These are phyloP conservation scores for Alitta virens DNA, from an alignment of 2,888 invertebrate genomes.

Conservation along the genomic window DNA sequence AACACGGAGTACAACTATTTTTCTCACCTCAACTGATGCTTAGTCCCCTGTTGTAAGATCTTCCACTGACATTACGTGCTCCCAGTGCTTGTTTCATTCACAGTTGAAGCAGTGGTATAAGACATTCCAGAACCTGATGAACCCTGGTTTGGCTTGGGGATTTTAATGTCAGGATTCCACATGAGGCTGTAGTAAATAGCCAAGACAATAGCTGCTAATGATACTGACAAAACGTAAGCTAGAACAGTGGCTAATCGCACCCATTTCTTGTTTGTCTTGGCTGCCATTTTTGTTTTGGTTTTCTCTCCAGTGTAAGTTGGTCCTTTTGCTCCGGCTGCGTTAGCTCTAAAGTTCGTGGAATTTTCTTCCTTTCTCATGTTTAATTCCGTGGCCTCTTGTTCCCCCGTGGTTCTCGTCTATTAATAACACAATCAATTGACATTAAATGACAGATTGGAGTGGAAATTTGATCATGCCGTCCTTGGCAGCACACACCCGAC, in stretches of 20 bases:
- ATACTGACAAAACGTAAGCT: slow-evolving; percentile 90
- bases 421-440: too few relatives aligned
- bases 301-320: slow-evolving; percentile 31
- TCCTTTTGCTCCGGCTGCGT: slow-evolving; percentile 25
- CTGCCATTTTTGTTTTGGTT: slow-evolving; percentile 40
- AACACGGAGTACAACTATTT: too few relatives aligned
- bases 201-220: slow-evolving; percentile 87
- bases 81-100: slow-evolving; percentile 9
- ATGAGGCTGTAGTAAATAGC: slow-evolving; percentile 91
- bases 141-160: slow-evolving; percentile 9
- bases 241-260: slow-evolving; percentile 88
- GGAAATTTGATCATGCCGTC: too few relatives aligned
- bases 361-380: slow-evolving; percentile 25
- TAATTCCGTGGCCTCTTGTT: background rate
- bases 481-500: too few relatives aligned
- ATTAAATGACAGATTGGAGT: too few relatives aligned
- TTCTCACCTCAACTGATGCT: too few relatives aligned
- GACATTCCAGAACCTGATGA: slow-evolving; percentile 1
- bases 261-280: slow-evolving; percentile 69
- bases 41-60: too few relatives aligned
- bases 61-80: too few relatives aligned
- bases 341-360: slow-evolving; percentile 20
- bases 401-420: too few relatives aligned
- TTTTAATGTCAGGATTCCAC: slow-evolving; percentile 74
- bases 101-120: slow-evolving; percentile 3